Evolutionary conservation across 2,797 vertebrate genomes (phyloP), one percentile per base, ranked within the genome.

Genomic region (Australoheros facetus): DNA sequence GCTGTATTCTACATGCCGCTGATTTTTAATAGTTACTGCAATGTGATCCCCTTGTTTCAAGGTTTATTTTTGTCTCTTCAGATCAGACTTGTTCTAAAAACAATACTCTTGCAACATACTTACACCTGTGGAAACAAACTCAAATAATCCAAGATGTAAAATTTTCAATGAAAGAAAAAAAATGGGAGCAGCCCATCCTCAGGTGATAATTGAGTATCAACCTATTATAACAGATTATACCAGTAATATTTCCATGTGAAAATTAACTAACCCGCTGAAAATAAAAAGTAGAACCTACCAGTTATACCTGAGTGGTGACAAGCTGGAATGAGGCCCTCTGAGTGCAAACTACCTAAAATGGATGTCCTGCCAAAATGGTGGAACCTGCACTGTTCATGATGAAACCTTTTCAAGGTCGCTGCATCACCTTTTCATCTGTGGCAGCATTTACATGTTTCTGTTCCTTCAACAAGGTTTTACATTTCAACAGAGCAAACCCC

Each of bases 1-100:
- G 26, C 1, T 0, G 42, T 3, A 48, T 28, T 60, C 48, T 30
- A 28, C 23, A 48, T 0, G 0, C 17, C 39, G 17, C 9, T 28
- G 45, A 34, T 34, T 45, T 45, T 28, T 66, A 45, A 66, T 45
- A 23, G 16, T 19, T 66, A 1, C 17, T 66, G 62, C 23, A 66
- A 19, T 19, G 16, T 19, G 62, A 48, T 48, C 62, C 19, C 5
- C 39, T 66, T 10, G 16, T 9, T 28, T 17, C 48, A 2, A 45
- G 16, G 23, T 48, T 66, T 13, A 19, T 66, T 48, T 66, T 48
- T 16, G 12, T 66, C 16, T 30, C 42, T 19, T 19, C 7, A 23
- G 54, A 23, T 13, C 48, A 8, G 7, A 6, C 17, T 51, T 51
- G 16, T 51, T 51, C 16, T 17, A 48, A 7, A 19, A 51, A 51